Evolutionary conservation across 2,888 invertebrate species (phyloP).

Genomic region (Pseudococcus longispinus): DNA sequence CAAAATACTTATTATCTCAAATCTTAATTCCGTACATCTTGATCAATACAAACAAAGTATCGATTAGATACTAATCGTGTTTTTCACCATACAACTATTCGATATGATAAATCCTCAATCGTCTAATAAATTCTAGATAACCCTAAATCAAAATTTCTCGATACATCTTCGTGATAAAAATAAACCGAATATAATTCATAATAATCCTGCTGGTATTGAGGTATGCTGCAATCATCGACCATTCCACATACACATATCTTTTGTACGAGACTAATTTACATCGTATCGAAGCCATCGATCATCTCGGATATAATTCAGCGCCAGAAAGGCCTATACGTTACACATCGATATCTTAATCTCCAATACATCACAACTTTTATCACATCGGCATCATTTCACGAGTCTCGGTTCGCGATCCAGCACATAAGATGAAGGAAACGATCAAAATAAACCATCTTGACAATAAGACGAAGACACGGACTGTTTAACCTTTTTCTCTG

Average conservation of each 20-base stretch:
- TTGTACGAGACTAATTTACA: background rate
- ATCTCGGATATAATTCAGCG: background rate
- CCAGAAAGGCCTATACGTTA: background rate
- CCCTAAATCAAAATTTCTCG: background rate
- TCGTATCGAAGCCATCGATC: background rate
- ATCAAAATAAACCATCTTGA: background rate
- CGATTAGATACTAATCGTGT: too few species aligned
- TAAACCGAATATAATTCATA: background rate
- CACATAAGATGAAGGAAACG: background rate
- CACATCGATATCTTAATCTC: background rate
- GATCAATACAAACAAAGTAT: too few species aligned
- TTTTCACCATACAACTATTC: too few species aligned
- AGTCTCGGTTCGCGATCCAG: background rate
- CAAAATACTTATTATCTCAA: too few species aligned
- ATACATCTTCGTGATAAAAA: background rate
- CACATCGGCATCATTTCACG: background rate
- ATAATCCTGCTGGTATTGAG: background rate
- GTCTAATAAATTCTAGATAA: too few species aligned
- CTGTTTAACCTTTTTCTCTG: background rate
- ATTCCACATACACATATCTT: background rate
- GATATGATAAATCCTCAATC: too few species aligned
- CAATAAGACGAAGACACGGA: background rate
- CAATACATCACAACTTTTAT: background rate
- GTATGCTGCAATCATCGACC: background rate
- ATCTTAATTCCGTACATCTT: too few species aligned